These are phyloP conservation scores for Sander vitreus DNA, from an alignment of 2,113 vertebrate genomes.

Conservation along the genomic window DNA sequence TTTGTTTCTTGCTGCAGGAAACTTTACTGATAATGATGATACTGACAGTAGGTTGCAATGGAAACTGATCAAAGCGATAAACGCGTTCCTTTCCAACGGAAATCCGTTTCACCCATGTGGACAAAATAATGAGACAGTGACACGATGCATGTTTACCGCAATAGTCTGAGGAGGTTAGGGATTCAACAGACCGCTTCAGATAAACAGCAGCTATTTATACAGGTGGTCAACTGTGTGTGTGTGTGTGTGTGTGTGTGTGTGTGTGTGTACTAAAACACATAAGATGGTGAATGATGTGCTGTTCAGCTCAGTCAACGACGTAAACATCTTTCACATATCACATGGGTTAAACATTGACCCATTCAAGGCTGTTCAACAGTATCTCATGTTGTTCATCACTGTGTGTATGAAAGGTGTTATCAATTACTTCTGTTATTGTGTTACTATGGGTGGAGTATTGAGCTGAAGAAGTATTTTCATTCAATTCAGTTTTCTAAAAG, in stretches of 20 bases:
- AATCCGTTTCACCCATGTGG: slow-evolving; percentile 16
- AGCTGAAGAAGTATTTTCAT: background rate
- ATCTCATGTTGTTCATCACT: background rate
- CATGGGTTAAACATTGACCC: slow-evolving; percentile 15
- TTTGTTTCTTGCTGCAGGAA: slow-evolving; percentile 3
- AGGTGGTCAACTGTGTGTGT: background rate
- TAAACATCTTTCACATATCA: background rate
- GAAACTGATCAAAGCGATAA: slow-evolving; percentile 55
- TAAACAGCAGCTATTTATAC: background rate
- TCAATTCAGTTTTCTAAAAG: background rate
- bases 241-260: background rate
- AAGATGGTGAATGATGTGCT: background rate
- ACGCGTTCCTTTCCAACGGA: slow-evolving; percentile 47
- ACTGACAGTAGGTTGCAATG: slow-evolving; percentile 11
- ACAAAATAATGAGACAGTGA: background rate
- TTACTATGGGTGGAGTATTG: background rate
- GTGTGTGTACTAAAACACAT: background rate
- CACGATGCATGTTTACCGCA: slow-evolving; percentile 8
- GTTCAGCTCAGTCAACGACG: background rate
- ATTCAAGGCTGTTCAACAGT: background rate
- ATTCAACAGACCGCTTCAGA: background rate
- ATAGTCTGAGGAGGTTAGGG: background rate
- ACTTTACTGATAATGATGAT: slow-evolving; percentile 3
- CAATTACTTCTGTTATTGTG: background rate
- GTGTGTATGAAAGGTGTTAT: background rate